Evolutionary conservation across 2,888 invertebrate species (phyloP).

Genomic region (Erebia palarica): DNA sequence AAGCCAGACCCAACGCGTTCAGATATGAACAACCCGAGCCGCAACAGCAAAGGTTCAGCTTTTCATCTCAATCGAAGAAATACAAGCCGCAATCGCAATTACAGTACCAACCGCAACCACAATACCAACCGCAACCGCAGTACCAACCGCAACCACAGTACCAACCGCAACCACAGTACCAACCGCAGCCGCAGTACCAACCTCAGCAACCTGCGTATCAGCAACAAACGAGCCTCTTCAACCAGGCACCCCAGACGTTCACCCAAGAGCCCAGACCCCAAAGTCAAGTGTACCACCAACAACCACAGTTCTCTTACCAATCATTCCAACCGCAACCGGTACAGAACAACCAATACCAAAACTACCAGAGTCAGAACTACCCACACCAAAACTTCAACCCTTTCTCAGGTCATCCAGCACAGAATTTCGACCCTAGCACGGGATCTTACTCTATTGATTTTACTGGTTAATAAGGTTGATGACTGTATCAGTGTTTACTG

Average conservation of each 20-base stretch:
- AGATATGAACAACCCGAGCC: slow-evolving; percentile 54
- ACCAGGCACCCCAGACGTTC: slow-evolving; percentile 64
- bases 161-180: slow-evolving; percentile 52
- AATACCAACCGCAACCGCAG: slow-evolving; percentile 47
- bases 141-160: slow-evolving; percentile 43
- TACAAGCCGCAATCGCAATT: slow-evolving; percentile 46
- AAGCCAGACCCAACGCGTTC: slow-evolving; percentile 52
- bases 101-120: slow-evolving; percentile 48
- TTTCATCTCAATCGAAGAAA: slow-evolving; percentile 44
- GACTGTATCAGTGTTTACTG: slow-evolving; percentile 7
- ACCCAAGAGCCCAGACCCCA: slow-evolving; percentile 62
- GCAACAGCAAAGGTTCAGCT: slow-evolving; percentile 47
- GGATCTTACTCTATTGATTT: slow-evolving; percentile 92
- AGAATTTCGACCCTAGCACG: slow-evolving; percentile 87
- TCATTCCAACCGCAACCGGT: slow-evolving; percentile 64
- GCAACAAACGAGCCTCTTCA: slow-evolving; percentile 56
- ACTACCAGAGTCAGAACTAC: slow-evolving; percentile 53
- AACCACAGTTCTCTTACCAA: slow-evolving; percentile 71
- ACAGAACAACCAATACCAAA: slow-evolving; percentile 56
- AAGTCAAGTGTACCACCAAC: slow-evolving; percentile 71
- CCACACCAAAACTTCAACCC: slow-evolving; percentile 71
- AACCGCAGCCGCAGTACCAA: slow-evolving; percentile 44
- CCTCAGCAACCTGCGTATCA: slow-evolving; percentile 46
- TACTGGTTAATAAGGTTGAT: slow-evolving; percentile 71
- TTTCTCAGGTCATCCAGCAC: slow-evolving; percentile 86